Percentiles rank a stretch among this genome's conserved stretches.
These are phyloP conservation scores for Bursaphelenchus mucronatus DNA, from an alignment of 1,140 invertebrate genomes.

Conservation along the genomic window DNA sequence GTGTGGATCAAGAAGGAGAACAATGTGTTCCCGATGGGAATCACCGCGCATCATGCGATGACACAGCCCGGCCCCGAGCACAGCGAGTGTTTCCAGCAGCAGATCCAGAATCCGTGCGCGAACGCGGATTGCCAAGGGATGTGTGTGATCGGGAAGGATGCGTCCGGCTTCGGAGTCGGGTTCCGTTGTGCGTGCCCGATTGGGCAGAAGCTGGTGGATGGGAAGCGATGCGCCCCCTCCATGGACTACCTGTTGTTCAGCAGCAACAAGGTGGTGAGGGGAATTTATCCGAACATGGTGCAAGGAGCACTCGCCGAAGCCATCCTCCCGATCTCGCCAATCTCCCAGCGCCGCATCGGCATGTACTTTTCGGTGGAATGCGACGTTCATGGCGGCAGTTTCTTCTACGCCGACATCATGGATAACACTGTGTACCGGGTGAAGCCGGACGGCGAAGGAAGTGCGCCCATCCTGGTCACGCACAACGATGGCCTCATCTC, in stretches of 20 bases:
- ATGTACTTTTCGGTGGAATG: constrained; percentile 82
- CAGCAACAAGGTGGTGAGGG: constrained; percentile 91
- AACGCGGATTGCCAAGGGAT: constrained; percentile 90
- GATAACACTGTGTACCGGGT: constrained; percentile 59
- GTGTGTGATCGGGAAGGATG: constrained; percentile 80
- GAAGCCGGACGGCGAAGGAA: constrained; percentile 63
- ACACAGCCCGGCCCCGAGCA: constrained; percentile 56
- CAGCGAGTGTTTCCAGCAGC: constrained; percentile 55
- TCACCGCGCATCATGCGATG: constrained; percentile 57
- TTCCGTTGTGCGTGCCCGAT: constrained; percentile 89
- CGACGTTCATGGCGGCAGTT: constrained; percentile 71
- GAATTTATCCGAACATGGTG: constrained; percentile 81
- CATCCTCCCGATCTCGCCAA: constrained; percentile 74
- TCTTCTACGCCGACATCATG: constrained; percentile 61
- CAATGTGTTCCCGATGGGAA: constrained; percentile 61
- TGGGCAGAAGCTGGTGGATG: constrained; percentile 69
- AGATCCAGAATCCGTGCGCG: constrained; percentile 76
- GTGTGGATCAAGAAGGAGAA: constrained; percentile 58
- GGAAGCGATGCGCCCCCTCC: constrained; percentile 77
- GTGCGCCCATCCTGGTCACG: constrained; percentile 85
- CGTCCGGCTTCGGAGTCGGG: constrained; percentile 74
- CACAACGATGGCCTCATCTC: constrained; percentile 97
- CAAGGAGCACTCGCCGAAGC: constrained; percentile 87
- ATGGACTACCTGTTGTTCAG: constrained; percentile 92
- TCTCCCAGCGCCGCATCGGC: constrained; percentile 88